Evolutionary conservation across 1,140 invertebrate species (phyloP), one percentile per base, ranked within the genome.

Genomic region (Adoxophyes honmai): DNA sequence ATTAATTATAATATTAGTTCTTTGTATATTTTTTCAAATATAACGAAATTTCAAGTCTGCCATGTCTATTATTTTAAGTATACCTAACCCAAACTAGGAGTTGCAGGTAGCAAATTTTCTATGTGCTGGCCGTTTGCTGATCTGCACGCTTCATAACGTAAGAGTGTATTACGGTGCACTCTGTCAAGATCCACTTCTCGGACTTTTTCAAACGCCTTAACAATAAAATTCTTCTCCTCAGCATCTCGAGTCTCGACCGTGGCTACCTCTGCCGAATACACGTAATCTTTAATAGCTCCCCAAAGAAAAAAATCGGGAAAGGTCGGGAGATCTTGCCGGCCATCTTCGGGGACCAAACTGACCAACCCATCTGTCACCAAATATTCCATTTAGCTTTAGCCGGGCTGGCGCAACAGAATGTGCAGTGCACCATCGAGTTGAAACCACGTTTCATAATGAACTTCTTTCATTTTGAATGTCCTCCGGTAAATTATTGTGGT

Each of bases 21-120:
- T 79, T 82, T 81, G 78, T 85, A 82, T 82, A 85, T 85, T 82
- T 85, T 82, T 82, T 78, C 75, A 82, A 85, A 78, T 85, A 80
- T 81, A 82, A 79, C 64, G 57, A 78, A 78, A 76, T 81, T 70
- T 68, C 69, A 75, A 78, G 57, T 62, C 52, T 16, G 5, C 66
- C 75, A 71, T 48, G 21, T 48, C 10, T 48, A 21, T 35, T 10
- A 53, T n/a, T 53, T 10, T 28, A 28, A 3, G 6, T 28, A n/a
- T 28, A 28, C 21, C 6, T 28, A 28, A 28, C 2, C n/a, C n/a
- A n/a, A n/a, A n/a, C n/a, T n/a, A n/a, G n/a, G n/a, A n/a, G n/a
- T n/a, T n/a, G n/a, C n/a, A n/a, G n/a, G 21, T 3, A 28, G 6
- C 6, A 28, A 28, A 28, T 28, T 28, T 28, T 28, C 21, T 3